Evolutionary conservation across 1,140 invertebrate genomes (phyloP), one percentile per base, ranked within the genome.

Genomic region (Drosophila bipectinata): DNA sequence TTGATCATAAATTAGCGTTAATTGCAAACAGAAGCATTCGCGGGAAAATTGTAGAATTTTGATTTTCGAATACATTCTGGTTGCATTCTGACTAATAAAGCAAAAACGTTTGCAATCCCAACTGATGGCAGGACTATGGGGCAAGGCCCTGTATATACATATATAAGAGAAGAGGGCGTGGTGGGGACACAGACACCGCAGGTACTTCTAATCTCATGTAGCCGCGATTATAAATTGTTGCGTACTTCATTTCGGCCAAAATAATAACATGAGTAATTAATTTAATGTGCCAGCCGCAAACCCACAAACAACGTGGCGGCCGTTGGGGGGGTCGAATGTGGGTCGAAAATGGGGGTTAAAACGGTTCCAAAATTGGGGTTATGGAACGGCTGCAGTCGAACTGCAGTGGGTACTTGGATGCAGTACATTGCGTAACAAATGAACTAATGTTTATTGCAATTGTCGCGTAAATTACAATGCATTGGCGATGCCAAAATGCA

Each of bases 251-350:
- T 90, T 80, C 58, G 82, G 79, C 81, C 72, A 85, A 81, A 90
- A 90, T 90, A 90, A 90, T 90, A 90, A 90, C 87, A 90, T 85
- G 85, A 90, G 87, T 90, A 90, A 90, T 90, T 90, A 90, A 90
- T 90, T 90, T 90, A 90, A 90, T 90, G 82, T 85, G 87, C 87
- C 87, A 90, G 66, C 76, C 68, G 75, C 80, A 83, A 62, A 56
- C 51, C 67, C 63, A 72, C 62, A 67, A 67, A 78, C 77, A 78
- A 60, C 49, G 54, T 48, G 60, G 44, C n/a, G 14, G 34, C 26
- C 8, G 37, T 69, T 28, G 14, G 9, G 26, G 12, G 12, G 39
- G 41, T 10, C 5, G 37, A 18, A 3, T 2, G 10, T 21, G 1
- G 24, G 10, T 47, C 15, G 18, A 47, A 18, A 7, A 9, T 18